These are phyloP conservation scores for Stramonita haemastoma DNA, from an alignment of 2,888 invertebrate species.

Conservation along the genomic window DNA sequence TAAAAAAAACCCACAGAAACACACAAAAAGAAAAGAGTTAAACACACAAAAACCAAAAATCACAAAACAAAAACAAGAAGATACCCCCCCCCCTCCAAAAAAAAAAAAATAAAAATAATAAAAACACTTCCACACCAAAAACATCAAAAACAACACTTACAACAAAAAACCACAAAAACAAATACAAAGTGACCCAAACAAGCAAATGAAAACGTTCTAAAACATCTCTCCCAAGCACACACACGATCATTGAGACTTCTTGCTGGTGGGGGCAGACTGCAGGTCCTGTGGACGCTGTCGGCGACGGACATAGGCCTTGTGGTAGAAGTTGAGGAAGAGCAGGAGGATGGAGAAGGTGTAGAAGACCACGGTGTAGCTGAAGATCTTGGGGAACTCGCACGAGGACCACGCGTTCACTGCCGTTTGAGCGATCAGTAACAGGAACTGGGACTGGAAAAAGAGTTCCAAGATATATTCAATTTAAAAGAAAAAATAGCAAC, in stretches of 20 bases:
- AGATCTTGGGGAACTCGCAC: constrained; percentile 49
- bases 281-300: not conserved
- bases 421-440: constrained; percentile 47
- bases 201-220: not conserved
- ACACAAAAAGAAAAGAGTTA: too few relatives aligned
- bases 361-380: constrained; percentile 46
- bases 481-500: too few relatives aligned
- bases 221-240: not conserved
- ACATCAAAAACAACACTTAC: too few relatives aligned
- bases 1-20: too few relatives aligned
- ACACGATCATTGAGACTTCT: not conserved
- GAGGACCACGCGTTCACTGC: constrained; percentile 42
- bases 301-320: constrained; percentile 44
- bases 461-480: not conserved
- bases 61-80: too few relatives aligned
- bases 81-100: too few relatives aligned
- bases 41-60: too few relatives aligned
- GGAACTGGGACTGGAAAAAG: constrained; percentile 46
- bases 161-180: not conserved
- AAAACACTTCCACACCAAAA: too few relatives aligned
- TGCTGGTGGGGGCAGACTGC: not conserved
- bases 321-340: constrained; percentile 50
- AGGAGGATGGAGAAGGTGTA: constrained; percentile 49
- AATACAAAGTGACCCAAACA: not conserved
- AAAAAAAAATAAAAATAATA: too few relatives aligned